These are phyloP conservation scores for Cryptophagus acutangulus DNA, from an alignment of 2,888 invertebrate genomes.

Conservation along the genomic window DNA sequence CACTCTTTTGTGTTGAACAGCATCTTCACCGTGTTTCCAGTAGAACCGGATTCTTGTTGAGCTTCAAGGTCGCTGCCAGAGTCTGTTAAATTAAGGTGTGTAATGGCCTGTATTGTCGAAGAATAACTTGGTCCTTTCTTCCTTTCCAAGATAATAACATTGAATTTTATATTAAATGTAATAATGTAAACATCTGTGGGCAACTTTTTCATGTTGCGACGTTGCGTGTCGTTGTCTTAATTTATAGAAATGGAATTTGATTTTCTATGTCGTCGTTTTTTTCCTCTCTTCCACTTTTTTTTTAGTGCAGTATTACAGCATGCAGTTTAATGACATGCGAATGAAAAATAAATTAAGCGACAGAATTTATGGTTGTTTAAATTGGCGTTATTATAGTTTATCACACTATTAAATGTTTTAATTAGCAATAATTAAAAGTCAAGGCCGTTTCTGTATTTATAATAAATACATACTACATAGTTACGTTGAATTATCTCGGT, in stretches of 20 bases:
- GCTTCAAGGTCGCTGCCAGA: conserved; percentile 38
- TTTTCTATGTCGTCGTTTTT: too few relatives aligned
- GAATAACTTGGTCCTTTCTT: conserved; percentile 19
- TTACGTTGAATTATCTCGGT: too few relatives aligned
- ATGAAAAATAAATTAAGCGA: conserved; percentile 36
- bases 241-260: background rate
- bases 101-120: conserved; percentile 29
- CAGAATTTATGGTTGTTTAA: conserved; percentile 35
- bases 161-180: conserved; percentile 2
- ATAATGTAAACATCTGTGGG: conserved; percentile 1
- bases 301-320: background rate
- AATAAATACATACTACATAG: too few relatives aligned
- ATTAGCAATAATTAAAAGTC: conserved; percentile 42
- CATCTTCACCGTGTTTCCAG: conserved; percentile 38
- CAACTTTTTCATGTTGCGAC: background rate
- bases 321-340: conserved; percentile 25
- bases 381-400: conserved; percentile 40
- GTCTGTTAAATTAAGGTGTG: conserved; percentile 32
- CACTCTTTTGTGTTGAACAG: conserved; percentile 27
- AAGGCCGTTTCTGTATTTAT: too few relatives aligned
- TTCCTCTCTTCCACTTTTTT: too few relatives aligned
- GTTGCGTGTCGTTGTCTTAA: conserved; percentile 1
- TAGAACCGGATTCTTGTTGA: conserved; percentile 45
- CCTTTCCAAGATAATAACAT: conserved; percentile 5
- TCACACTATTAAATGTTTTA: conserved; percentile 42